Conservation (phyloP, 2,797 vertebrate species). For the Myotis findleyi region DNA sequence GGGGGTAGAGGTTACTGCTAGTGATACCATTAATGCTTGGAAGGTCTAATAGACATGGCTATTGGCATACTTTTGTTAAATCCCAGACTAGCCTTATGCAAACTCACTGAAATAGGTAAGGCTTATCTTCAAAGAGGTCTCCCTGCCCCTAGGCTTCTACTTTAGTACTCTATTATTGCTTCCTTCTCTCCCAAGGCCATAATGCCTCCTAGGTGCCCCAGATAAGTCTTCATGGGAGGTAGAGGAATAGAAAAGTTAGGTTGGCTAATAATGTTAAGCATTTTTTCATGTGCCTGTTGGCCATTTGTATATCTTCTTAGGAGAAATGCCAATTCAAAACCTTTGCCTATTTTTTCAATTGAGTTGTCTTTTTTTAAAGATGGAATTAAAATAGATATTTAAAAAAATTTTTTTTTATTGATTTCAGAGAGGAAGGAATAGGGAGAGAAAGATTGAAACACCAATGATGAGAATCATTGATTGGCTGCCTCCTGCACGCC, state of each 20-base stretch:
- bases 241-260: no score
- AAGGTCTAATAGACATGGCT: neutral
- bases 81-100: neutral
- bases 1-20: neutral
- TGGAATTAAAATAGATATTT: neutral
- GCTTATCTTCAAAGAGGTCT: neutral
- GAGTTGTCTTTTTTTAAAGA: neutral
- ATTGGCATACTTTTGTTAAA: neutral
- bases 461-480: no score
- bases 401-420: neutral
- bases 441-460: no score
- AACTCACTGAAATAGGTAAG: neutral
- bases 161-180: neutral
- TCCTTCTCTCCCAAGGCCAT: neutral
- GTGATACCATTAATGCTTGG: neutral
- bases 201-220: neutral
- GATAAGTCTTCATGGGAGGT: neutral
- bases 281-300: neutral
- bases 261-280: neutral
- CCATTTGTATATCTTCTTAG: neutral
- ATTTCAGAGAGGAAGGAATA: no score
- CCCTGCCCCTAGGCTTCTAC: neutral
- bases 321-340: neutral
- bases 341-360: neutral
- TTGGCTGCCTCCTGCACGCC: no score